Percentiles rank a stretch among this genome's conserved stretches.
Evolutionary conservation across 2,113 vertebrate species (phyloP).

Genomic region (Mellivora capensis): DNA sequence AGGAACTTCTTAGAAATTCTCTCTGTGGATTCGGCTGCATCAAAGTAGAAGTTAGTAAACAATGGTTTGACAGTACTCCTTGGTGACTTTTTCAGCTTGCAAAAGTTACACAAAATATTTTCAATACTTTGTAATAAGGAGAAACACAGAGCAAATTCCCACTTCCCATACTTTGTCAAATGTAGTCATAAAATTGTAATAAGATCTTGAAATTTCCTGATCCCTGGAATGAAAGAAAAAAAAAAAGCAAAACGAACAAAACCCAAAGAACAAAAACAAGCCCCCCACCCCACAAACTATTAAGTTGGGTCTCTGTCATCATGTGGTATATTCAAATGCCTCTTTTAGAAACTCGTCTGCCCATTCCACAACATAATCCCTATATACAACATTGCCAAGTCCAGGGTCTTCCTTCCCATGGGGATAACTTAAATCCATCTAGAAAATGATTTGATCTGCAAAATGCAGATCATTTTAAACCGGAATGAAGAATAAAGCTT

Average conservation of each 20-base stretch:
- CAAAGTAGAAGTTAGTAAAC: background rate
- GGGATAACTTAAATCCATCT: slow-evolving; percentile 46
- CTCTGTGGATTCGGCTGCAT: background rate
- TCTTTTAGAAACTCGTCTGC: background rate
- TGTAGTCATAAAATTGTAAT: background rate
- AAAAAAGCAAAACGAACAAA: background rate
- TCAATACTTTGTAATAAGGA: background rate
- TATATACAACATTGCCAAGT: background rate
- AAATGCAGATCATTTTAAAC: slow-evolving; percentile 53
- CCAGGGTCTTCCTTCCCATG: background rate
- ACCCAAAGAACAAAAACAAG: background rate
- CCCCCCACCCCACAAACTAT: rapidly evolving
- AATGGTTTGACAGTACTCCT: background rate
- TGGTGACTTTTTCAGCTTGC: background rate
- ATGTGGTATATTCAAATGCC: background rate
- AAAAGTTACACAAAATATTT: slow-evolving; percentile 12
- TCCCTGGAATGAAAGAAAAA: background rate
- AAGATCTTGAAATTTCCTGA: background rate
- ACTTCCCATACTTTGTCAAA: background rate
- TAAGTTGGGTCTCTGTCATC: background rate
- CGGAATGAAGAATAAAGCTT: slow-evolving; percentile 30
- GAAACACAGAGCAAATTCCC: background rate
- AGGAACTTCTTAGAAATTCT: background rate
- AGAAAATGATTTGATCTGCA: slow-evolving; percentile 54
- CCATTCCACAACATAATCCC: background rate